phyloP scores from a whole-genome alignment of 2,113 vertebrate genomes.

The Trogon surrucura region DNA sequence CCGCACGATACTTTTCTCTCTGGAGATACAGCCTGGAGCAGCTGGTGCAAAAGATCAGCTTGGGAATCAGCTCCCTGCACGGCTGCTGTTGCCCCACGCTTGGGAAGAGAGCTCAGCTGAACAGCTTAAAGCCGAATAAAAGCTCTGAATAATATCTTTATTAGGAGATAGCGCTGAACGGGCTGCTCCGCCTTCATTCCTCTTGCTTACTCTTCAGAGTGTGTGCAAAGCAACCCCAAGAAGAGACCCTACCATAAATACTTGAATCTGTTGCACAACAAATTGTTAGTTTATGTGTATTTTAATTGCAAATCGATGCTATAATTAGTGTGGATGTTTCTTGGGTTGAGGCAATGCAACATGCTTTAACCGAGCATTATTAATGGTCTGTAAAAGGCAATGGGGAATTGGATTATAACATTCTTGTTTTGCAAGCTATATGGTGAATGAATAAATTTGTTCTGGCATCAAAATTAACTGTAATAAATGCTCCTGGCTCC shows the following conservation, averaged over 20 bases:
- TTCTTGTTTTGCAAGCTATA: constrained; percentile 55
- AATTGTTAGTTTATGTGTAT: not conserved
- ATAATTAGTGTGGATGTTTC: not conserved
- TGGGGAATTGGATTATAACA: constrained; percentile 22
- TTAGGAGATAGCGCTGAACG: not conserved
- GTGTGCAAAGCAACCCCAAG: not conserved
- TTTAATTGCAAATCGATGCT: not conserved
- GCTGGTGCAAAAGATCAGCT: not conserved
- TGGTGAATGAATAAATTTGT: constrained; percentile 30
- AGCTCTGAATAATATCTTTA: not conserved
- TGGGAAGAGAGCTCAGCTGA: not conserved
- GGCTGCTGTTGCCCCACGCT: rapidly evolving
- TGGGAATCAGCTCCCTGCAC: not conserved
- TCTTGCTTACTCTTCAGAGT: not conserved
- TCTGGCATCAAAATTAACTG: constrained; percentile 46
- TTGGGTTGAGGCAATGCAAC: not conserved
- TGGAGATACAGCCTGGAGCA: not conserved
- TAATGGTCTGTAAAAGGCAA: constrained; percentile 49
- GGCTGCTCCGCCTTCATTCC: rapidly evolving
- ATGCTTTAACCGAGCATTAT: not conserved
- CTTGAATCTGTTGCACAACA: not conserved
- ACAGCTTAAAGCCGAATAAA: not conserved
- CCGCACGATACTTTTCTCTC: not conserved
- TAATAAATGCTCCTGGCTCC: constrained; percentile 21
- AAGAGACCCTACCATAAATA: not conserved